Evolutionary conservation across 2,113 vertebrate genomes (phyloP).

Genomic region (Lagopus muta): DNA sequence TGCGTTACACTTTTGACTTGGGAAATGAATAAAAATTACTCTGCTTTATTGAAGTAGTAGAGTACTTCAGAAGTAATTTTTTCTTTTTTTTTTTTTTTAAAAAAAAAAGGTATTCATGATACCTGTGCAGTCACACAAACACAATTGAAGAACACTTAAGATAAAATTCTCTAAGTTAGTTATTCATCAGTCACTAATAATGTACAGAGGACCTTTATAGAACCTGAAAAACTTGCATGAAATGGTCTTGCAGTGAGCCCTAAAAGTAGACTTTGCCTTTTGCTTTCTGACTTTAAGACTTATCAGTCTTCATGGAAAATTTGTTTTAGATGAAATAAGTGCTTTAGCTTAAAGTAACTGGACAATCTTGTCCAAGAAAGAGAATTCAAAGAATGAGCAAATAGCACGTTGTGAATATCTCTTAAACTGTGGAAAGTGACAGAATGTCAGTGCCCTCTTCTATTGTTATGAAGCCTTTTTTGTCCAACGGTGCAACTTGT

Average conservation of each 20-base stretch:
- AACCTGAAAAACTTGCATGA: background rate
- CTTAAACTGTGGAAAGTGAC: background rate
- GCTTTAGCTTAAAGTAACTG: background rate
- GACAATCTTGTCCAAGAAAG: background rate
- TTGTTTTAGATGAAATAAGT: background rate
- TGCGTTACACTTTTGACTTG: background rate
- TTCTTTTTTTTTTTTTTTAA: too few species aligned
- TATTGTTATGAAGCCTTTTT: background rate
- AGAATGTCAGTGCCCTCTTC: background rate
- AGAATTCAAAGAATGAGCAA: background rate
- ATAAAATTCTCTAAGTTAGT: background rate
- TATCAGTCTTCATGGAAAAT: background rate
- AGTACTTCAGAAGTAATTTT: too few species aligned
- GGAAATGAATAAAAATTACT: background rate
- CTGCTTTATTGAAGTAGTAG: background rate
- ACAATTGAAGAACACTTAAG: background rate
- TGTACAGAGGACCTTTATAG: background rate
- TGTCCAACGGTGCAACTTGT: background rate
- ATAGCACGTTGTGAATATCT: background rate
- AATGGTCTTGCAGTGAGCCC: background rate
- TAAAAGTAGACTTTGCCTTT: background rate
- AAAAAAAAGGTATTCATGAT: background rate
- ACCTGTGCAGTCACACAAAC: accelerated
- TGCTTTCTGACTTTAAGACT: background rate
- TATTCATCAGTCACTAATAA: background rate